Percentiles rank a stretch among this genome's conserved stretches.
phyloP scores from a whole-genome alignment of 2,797 vertebrate species.

The Loriculus beryllinus region DNA sequence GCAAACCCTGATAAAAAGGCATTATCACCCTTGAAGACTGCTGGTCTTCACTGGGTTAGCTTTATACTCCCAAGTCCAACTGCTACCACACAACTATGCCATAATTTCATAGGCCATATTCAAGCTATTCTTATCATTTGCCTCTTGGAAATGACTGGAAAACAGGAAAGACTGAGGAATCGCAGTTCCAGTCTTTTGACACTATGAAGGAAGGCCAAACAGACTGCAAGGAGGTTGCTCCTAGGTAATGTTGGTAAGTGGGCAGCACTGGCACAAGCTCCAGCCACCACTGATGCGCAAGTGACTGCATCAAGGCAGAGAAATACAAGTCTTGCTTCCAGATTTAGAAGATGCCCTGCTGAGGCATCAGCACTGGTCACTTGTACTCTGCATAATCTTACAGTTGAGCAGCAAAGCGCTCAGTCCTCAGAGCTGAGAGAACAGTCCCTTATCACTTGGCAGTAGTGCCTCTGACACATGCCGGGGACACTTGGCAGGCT shows the following conservation, averaged over 20 bases:
- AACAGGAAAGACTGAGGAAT: neutral
- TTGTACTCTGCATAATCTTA: neutral
- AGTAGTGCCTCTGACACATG: neutral
- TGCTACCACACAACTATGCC: neutral
- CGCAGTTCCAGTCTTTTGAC: neutral
- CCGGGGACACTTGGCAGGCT: neutral
- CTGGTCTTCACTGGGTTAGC: neutral
- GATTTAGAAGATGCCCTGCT: neutral
- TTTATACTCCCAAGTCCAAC: neutral
- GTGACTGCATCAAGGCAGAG: neutral
- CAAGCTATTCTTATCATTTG: neutral
- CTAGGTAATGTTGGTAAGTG: neutral
- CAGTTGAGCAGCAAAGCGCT: neutral
- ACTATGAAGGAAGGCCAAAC: neutral
- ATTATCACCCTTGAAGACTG: neutral
- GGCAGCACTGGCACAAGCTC: neutral
- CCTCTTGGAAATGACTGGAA: neutral
- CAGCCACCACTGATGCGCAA: neutral
- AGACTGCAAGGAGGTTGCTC: neutral
- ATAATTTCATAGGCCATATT: accelerated
- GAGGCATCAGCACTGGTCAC: neutral
- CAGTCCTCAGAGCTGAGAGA: neutral
- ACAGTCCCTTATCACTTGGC: neutral
- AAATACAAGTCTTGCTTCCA: neutral
- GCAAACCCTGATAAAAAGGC: neutral